Conservation (phyloP, 2,113 vertebrate species). For the Gymnobelideus leadbeateri region DNA sequence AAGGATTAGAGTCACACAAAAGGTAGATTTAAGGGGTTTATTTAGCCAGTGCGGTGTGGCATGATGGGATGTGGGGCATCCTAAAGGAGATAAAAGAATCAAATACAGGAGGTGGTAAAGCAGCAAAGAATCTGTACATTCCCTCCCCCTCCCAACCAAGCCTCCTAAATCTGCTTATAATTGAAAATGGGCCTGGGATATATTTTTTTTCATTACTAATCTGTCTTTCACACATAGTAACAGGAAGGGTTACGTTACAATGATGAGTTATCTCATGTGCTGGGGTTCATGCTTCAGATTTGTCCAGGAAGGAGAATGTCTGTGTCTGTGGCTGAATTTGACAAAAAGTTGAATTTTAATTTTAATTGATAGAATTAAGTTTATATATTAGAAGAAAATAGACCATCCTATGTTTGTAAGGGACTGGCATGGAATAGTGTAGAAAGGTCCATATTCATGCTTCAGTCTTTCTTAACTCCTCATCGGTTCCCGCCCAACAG, state of each 20-base stretch:
- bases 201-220: conserved; percentile 69
- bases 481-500: not conserved
- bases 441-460: not conserved
- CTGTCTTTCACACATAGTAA: conserved; percentile 74
- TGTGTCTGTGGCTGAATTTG: not conserved
- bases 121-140: conserved; percentile 73
- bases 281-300: conserved; percentile 60
- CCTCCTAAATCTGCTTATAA: conserved; percentile 85
- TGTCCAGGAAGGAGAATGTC: conserved; percentile 10
- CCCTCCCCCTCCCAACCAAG: conserved; percentile 33
- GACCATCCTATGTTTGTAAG: not conserved
- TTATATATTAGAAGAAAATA: not conserved
- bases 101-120: conserved; percentile 65
- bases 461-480: not conserved
- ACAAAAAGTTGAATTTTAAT: conserved; percentile 14
- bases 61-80: conserved; percentile 81
- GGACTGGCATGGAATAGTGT: not conserved
- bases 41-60: conserved; percentile 84
- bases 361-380: conserved; percentile 6
- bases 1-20: conserved; percentile 88
- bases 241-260: conserved; percentile 80
- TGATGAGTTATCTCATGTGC: conserved; percentile 50
- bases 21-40: conserved; percentile 86
- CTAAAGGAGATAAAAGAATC: conserved; percentile 83
- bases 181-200: conserved; percentile 80